These are phyloP conservation scores for Physocephala rufipes DNA, from an alignment of 2,888 invertebrate species.

Conservation along the genomic window DNA sequence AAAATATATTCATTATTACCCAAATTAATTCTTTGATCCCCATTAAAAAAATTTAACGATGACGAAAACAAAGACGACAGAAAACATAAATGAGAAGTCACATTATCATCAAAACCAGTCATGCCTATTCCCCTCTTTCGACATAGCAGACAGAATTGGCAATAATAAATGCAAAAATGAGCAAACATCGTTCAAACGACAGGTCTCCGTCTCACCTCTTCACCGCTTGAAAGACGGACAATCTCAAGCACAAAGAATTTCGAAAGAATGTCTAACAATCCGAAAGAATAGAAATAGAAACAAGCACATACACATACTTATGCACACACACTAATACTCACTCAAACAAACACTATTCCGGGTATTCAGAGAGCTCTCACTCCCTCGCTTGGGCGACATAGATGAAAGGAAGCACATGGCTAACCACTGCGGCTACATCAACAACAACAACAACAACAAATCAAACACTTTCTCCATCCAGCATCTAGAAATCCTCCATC, in stretches of 20 bases:
- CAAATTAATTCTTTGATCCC: no score
- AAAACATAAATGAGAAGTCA: not conserved
- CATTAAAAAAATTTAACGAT: no score
- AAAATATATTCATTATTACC: no score
- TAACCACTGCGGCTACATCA: not conserved
- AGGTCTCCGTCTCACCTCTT: no score
- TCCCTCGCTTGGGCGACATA: not conserved
- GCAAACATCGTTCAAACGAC: no score
- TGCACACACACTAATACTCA: constrained; percentile 36
- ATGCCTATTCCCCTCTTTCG: no score
- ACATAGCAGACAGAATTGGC: constrained; percentile 25
- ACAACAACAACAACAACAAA: not conserved
- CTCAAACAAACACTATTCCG: constrained; percentile 42
- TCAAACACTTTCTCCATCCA: not conserved
- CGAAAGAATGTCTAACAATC: constrained; percentile 40
- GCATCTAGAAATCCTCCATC: no score
- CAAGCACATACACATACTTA: no score
- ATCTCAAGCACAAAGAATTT: constrained; percentile 31
- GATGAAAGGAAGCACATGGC: no score
- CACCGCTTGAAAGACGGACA: not conserved
- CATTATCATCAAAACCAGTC: constrained; percentile 29
- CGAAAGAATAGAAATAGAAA: constrained; percentile 8
- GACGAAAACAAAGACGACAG: not conserved
- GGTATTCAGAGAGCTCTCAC: not conserved
- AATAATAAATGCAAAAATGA: no score